Conservation (phyloP, 2,113 vertebrate genomes). For the Trachemys scripta region DNA sequence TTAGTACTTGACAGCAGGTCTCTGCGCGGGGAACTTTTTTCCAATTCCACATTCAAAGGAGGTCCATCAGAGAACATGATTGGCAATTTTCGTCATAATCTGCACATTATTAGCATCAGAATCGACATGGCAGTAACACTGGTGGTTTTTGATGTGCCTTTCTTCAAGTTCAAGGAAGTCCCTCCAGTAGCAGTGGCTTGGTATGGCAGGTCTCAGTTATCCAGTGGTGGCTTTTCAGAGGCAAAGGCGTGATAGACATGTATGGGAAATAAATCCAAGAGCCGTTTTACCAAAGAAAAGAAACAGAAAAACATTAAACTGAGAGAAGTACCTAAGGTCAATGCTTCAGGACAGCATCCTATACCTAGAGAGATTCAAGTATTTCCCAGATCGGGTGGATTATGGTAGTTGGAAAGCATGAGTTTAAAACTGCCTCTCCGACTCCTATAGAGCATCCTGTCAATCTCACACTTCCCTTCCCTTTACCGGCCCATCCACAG, state of each 20-base stretch:
- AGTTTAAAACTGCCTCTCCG: constrained; percentile 53
- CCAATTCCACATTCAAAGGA: constrained; percentile 97
- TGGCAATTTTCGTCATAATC: constrained; percentile 99
- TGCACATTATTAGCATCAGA: constrained; percentile 99
- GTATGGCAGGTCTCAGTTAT: constrained; percentile 80
- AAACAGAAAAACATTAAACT: constrained; percentile 37
- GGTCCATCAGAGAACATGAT: constrained; percentile 99
- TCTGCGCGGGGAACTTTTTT: constrained; percentile 97
- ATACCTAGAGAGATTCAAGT: constrained; percentile 84
- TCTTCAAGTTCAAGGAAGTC: constrained; percentile 91
- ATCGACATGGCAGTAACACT: constrained; percentile 95
- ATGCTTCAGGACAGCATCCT: constrained; percentile 58
- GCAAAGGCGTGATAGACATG: constrained; percentile 69
- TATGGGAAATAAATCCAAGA: constrained; percentile 73
- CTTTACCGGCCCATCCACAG: constrained; percentile 1
- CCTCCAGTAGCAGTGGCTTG: constrained; percentile 85
- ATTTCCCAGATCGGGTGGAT: constrained; percentile 81
- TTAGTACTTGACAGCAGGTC: constrained; percentile 99
- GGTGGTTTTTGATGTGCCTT: constrained; percentile 91
- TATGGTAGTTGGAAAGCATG: constrained; percentile 56
- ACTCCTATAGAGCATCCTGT: constrained; percentile 7
- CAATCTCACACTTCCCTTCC: constrained; percentile 13
- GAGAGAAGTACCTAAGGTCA: constrained; percentile 67
- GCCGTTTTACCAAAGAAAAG: constrained; percentile 46
- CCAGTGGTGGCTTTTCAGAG: constrained; percentile 80